Evolutionary conservation across 2,888 invertebrate species (phyloP).

Genomic region (Zaprionus obscuricornis): DNA sequence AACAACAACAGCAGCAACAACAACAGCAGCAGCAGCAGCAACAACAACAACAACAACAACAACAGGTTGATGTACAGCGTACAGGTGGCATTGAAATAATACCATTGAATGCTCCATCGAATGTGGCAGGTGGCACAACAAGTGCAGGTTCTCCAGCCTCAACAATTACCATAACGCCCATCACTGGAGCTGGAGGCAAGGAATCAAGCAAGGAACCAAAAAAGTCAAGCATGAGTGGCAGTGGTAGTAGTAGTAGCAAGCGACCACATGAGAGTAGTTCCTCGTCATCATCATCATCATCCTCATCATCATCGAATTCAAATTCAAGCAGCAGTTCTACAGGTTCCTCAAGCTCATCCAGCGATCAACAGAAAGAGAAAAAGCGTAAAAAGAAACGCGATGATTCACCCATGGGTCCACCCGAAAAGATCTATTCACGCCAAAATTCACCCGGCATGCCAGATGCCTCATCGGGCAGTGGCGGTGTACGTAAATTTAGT

Average conservation of each 20-base stretch:
- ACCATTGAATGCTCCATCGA: constrained; percentile 86
- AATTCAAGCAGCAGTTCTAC: constrained; percentile 27
- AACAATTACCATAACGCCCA: constrained; percentile 94
- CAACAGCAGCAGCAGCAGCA: no score
- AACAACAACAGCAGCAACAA: no score
- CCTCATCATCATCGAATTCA: constrained; percentile 30
- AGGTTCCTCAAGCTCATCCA: constrained; percentile 25
- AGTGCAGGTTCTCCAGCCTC: constrained; percentile 86
- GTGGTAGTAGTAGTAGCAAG: constrained; percentile 47
- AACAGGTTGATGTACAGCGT: constrained; percentile 71
- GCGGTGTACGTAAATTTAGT: constrained; percentile 86
- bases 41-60: constrained; percentile 19
- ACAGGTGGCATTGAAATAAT: constrained; percentile 90
- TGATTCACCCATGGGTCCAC: constrained; percentile 86
- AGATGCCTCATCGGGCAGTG: constrained; percentile 85
- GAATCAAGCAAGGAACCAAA: constrained; percentile 50
- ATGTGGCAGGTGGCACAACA: constrained; percentile 82
- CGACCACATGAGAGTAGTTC: constrained; percentile 54
- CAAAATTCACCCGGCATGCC: constrained; percentile 83
- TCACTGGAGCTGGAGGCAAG: constrained; percentile 81
- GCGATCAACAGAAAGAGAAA: constrained; percentile 85
- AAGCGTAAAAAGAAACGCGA: constrained; percentile 90
- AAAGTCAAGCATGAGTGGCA: constrained; percentile 29
- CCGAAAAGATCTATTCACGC: constrained; percentile 90
- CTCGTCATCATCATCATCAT: no score